Base-by-base conservation (phyloP, 2,113 vertebrate species). In the Xiphophorus hellerii region DNA sequence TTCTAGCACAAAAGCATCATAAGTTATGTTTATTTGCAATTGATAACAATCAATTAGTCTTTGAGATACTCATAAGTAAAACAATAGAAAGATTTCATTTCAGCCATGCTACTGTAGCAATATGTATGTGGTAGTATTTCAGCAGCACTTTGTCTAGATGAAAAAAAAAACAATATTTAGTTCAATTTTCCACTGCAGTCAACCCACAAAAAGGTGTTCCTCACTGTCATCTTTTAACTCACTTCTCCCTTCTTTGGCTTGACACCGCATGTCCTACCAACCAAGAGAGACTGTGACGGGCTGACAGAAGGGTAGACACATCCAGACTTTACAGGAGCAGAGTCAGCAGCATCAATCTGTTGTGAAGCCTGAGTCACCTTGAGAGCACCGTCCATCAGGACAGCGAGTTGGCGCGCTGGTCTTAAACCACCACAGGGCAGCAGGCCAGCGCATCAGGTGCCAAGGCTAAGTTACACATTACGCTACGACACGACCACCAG, bases 341-440 rank as follows among this genome's bases (percentile, higher is more conserved):
- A 44, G 70, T 25, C 29, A 2, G 48, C 39, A 1, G 25, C 33
- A 79, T 84, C 80, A 78, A 61, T 80, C 84, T 73, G 69, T 74
- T 71, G 66, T 80, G 82, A 75, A 70, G 66, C 78, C 70, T 9
- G 67, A 85, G 87, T 90, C 88, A 89, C 86, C 90, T 89, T 87
- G 80, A 63, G 74, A 87, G 76, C 69, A 68, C 76, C 81, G 86
- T 81, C 84, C 58, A 10, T 78, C 73, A 35, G 84, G 83, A 86
- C 85, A 28, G 64, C 84, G 87, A 87, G 84, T 80, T 68, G 72
- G 71, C 83, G 72, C 73, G 28, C 71, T 70, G 81, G 85, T 77
- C 64, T 30, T 35, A 64, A 82, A 73, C 83, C 80, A 63, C 80
- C 54, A 58, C 69, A 33, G 84, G 88, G 88, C 86, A 80, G 58